These are phyloP conservation scores for Protonemura montana DNA, from an alignment of 2,888 invertebrate genomes.

Conservation along the genomic window DNA sequence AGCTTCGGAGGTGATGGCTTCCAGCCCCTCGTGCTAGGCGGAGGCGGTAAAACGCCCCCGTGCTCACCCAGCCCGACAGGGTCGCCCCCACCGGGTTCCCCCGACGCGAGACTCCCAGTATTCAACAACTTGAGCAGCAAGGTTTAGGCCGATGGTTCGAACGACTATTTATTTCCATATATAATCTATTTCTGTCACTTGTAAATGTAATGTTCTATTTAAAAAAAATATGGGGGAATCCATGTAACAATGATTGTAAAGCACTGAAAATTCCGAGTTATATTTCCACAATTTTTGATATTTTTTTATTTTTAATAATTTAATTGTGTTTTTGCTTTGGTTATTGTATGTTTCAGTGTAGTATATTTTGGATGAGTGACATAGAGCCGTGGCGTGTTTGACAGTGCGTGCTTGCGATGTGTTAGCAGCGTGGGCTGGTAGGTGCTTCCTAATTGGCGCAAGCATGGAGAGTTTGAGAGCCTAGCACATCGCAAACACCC, in stretches of 20 bases:
- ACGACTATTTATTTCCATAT: constrained; percentile 21
- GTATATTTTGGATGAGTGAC: not conserved
- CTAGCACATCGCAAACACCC: not conserved
- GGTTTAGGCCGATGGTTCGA: constrained; percentile 50
- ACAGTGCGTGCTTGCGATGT: not conserved
- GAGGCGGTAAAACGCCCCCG: constrained; percentile 41
- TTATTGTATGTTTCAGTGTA: constrained; percentile 1
- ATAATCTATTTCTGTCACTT: constrained; percentile 5
- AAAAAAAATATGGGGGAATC: not conserved
- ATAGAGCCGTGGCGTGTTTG: too few relatives aligned
- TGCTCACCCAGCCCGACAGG: constrained; percentile 50
- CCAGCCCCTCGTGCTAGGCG: constrained; percentile 43
- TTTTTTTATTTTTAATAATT: constrained; percentile 25
- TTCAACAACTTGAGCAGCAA: constrained; percentile 75
- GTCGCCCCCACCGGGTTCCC: constrained; percentile 54
- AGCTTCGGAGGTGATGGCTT: constrained; percentile 55
- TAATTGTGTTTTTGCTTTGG: constrained; percentile 14
- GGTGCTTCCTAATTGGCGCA: too few relatives aligned
- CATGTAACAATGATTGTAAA: constrained; percentile 16
- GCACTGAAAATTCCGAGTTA: constrained; percentile 15
- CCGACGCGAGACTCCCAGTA: constrained; percentile 78
- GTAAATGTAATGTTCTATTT: constrained; percentile 23
- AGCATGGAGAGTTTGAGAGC: too few relatives aligned
- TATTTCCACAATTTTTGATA: constrained; percentile 18
- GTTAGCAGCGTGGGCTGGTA: not conserved